A percentile compares a stretch with the other conserved stretches of the same genome.
phyloP scores from a whole-genome alignment of 92 coral and sea anemone genomes.

The Nematostella vectensis region DNA sequence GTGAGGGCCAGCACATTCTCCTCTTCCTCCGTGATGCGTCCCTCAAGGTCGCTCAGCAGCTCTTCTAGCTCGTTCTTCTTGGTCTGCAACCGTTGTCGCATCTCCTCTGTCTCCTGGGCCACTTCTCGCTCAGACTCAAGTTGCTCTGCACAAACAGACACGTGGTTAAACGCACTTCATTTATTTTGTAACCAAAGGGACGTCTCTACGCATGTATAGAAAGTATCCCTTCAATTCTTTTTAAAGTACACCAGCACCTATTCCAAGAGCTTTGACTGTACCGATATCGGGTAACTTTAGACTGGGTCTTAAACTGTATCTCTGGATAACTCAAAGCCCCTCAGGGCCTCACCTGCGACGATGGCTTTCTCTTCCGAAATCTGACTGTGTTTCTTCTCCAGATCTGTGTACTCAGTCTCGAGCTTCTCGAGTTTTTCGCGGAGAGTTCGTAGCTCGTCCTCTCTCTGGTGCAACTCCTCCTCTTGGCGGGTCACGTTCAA shows the following conservation, averaged over 20 bases:
- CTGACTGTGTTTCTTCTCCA: constrained; percentile 78
- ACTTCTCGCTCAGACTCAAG: constrained; percentile 85
- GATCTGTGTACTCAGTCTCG: constrained; percentile 50
- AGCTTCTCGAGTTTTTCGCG: constrained; percentile 83
- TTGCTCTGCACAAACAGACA: too few species aligned
- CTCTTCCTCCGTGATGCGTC: constrained; percentile 89
- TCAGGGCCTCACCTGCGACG: too few species aligned
- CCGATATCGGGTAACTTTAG: too few species aligned
- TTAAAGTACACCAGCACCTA: too few species aligned
- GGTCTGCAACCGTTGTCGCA: constrained; percentile 80
- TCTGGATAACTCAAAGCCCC: too few species aligned
- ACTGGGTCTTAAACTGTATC: too few species aligned
- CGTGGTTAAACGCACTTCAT: too few species aligned
- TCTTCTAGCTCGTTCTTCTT: constrained; percentile 86
- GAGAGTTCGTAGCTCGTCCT: constrained; percentile 62
- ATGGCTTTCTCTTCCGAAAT: constrained; percentile 78
- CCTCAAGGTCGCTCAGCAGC: constrained; percentile 78
- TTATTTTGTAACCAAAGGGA: too few species aligned
- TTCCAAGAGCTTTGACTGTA: too few species aligned
- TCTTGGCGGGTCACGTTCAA: constrained; percentile 94
- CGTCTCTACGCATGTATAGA: too few species aligned
- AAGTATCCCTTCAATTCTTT: too few species aligned
- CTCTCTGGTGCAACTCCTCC: constrained; percentile 75
- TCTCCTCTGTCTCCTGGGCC: constrained; percentile 91
- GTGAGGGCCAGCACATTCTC: constrained; percentile 68